Conservation (phyloP, 2,113 vertebrate species). For the Maccullochella peelii region DNA sequence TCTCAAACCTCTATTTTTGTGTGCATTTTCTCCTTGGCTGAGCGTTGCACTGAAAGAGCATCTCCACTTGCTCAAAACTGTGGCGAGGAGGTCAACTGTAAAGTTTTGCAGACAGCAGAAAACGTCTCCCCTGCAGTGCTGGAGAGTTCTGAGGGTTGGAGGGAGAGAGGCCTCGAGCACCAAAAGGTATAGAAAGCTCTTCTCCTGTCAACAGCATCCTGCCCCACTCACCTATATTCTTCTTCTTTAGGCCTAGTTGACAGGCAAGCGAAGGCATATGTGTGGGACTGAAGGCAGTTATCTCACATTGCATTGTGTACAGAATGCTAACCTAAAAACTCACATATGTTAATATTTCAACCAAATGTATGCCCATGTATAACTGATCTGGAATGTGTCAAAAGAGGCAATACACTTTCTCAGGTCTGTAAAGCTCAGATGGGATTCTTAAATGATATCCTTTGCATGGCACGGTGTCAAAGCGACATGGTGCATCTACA, state of each 20-base stretch:
- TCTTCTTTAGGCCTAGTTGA: conserved; percentile 34
- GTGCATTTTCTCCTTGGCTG: conserved; percentile 86
- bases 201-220: conserved; percentile 16
- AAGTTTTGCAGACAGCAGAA: conserved; percentile 79
- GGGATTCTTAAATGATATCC: conserved; percentile 14
- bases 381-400: background rate
- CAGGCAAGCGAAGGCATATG: background rate
- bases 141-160: background rate
- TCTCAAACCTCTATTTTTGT: conserved; percentile 66
- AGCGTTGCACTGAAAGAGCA: conserved; percentile 76
- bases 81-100: conserved; percentile 78
- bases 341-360: background rate
- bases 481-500: background rate
- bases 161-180: background rate
- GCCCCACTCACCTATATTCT: conserved; percentile 57
- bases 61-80: conserved; percentile 82
- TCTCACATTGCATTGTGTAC: background rate
- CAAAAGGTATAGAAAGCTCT: background rate
- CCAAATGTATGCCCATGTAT: background rate
- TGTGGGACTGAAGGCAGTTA: background rate
- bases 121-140: conserved; percentile 47
- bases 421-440: conserved; percentile 14
- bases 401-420: background rate
- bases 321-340: background rate
- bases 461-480: conserved; percentile 27